Evolutionary conservation across 1,140 invertebrate genomes (phyloP).

Genomic region (Temnothorax longispinosus): DNA sequence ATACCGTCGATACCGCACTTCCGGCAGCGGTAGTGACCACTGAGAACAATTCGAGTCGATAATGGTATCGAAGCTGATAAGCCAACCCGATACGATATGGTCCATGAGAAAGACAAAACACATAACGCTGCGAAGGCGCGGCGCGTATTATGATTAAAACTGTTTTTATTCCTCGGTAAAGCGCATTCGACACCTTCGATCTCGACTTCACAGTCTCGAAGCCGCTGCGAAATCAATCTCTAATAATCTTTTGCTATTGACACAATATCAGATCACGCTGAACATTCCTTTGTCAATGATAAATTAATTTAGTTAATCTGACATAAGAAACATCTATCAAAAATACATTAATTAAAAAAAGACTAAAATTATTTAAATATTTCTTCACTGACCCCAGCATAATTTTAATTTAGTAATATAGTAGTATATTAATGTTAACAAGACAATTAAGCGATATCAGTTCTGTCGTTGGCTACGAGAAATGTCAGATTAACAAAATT

Average conservation of each 20-base stretch:
- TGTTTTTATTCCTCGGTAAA: slow-evolving; percentile 65
- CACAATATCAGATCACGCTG: not conserved
- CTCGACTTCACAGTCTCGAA: slow-evolving; percentile 35
- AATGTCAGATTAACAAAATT: not conserved
- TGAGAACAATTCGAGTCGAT: slow-evolving; percentile 77
- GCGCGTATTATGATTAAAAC: slow-evolving; percentile 62
- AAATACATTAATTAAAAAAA: not conserved
- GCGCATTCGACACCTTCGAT: slow-evolving; percentile 65
- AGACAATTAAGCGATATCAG: not conserved
- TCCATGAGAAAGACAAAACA: slow-evolving; percentile 83
- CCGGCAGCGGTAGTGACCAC: slow-evolving; percentile 73
- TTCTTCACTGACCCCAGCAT: not conserved
- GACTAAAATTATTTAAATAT: not conserved
- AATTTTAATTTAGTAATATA: not conserved
- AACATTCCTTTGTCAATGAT: not conserved
- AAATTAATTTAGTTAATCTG: not conserved
- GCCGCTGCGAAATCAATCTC: slow-evolving; percentile 45
- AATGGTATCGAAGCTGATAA: slow-evolving; percentile 82
- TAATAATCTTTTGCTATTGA: slow-evolving; percentile 23
- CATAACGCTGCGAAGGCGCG: slow-evolving; percentile 1
- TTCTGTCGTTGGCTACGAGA: not conserved
- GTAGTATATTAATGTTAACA: not conserved
- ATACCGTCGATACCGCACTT: slow-evolving; percentile 77
- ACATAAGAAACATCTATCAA: not conserved
- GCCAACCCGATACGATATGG: slow-evolving; percentile 81